These are phyloP conservation scores for Pandemis cinnamomeana DNA, from an alignment of 2,888 invertebrate genomes.

Conservation along the genomic window DNA sequence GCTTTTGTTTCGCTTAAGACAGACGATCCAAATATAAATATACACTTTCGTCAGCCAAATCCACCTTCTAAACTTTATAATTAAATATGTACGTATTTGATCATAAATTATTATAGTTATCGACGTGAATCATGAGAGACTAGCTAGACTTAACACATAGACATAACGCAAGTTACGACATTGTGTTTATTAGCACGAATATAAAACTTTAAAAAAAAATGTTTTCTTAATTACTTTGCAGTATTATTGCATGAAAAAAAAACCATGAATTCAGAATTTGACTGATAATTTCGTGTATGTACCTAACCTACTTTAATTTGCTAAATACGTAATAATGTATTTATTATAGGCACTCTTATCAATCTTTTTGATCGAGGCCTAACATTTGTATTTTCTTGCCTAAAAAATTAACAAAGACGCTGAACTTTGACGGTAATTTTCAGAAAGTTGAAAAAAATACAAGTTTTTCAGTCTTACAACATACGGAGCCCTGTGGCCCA, in stretches of 20 bases:
- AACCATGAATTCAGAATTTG: too few relatives aligned
- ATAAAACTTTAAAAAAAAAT: neutral
- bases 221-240: too few relatives aligned
- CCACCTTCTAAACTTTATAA: neutral
- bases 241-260: too few relatives aligned
- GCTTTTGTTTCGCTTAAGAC: conserved; percentile 21
- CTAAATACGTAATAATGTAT: neutral
- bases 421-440: neutral
- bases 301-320: too few relatives aligned
- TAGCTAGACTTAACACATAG: conserved; percentile 34
- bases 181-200: neutral
- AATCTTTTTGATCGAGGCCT: too few relatives aligned
- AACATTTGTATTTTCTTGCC: too few relatives aligned
- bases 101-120: neutral
- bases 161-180: neutral
- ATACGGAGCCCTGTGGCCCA: too few relatives aligned
- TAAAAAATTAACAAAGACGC: neutral
- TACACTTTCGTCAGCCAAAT: neutral
- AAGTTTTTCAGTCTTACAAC: too few relatives aligned
- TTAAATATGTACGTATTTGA: neutral
- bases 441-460: neutral
- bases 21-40: neutral
- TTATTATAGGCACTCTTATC: neutral
- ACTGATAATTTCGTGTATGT: too few relatives aligned
- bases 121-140: conserved; percentile 17